phyloP scores from a whole-genome alignment of 2,797 vertebrate genomes.

The Allobates femoralis region DNA sequence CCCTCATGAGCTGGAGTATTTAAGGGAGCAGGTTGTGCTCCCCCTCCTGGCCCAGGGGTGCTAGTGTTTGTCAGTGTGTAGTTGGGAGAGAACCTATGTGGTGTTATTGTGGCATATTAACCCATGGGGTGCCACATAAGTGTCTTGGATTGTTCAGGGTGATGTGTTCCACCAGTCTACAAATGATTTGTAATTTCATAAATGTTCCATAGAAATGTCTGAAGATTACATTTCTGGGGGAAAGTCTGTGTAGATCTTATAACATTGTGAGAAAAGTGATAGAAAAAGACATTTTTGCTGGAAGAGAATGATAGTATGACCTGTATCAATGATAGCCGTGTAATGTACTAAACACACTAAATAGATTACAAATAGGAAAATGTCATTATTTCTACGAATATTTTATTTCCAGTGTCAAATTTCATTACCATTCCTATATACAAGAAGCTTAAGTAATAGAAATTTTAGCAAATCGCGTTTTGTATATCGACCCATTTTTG shows the following conservation, averaged over 20 bases:
- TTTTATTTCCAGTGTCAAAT: background rate
- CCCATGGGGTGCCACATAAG: no score
- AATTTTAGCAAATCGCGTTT: background rate
- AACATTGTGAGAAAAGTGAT: background rate
- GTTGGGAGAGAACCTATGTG: no score
- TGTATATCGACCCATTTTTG: background rate
- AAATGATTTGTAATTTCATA: background rate
- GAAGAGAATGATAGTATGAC: background rate
- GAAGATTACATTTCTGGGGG: background rate
- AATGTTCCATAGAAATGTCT: background rate
- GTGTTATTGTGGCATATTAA: no score
- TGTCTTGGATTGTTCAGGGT: no score
- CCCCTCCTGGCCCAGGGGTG: no score
- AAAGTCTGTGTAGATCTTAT: background rate
- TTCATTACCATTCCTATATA: background rate
- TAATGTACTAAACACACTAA: background rate
- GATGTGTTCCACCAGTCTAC: no score
- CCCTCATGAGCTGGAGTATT: no score
- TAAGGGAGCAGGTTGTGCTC: no score
- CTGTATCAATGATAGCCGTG: background rate
- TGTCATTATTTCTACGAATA: background rate
- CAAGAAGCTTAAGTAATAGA: background rate
- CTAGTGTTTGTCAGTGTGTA: no score
- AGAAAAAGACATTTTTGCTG: background rate
- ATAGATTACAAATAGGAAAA: background rate